These are phyloP conservation scores for Melanerpes formicivorus DNA, from an alignment of 2,113 vertebrate genomes.

Conservation along the genomic window DNA sequence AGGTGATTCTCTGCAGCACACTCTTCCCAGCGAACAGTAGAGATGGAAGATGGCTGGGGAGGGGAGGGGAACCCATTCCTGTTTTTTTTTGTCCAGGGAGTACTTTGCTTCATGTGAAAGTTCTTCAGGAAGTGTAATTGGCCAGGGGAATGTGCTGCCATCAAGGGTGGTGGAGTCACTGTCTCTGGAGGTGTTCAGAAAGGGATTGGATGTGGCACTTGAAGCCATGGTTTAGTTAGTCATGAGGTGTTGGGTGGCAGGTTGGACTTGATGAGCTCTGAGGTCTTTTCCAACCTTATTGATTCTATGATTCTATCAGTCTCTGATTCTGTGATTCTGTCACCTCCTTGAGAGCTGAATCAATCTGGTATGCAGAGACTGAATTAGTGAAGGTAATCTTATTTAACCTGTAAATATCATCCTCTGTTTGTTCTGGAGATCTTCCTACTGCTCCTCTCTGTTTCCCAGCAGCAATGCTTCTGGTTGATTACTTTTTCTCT, in stretches of 20 bases:
- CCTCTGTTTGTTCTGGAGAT: not conserved
- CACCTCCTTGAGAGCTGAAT: constrained; percentile 19
- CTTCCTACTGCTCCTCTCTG: not conserved
- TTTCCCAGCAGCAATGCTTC: not conserved
- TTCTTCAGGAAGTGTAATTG: too few relatives aligned
- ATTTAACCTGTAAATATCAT: not conserved
- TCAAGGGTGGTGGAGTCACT: too few relatives aligned
- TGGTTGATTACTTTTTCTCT: not conserved
- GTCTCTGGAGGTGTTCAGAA: too few relatives aligned
- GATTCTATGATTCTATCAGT: too few relatives aligned
- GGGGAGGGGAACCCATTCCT: not conserved
- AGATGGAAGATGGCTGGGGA: constrained; percentile 9
- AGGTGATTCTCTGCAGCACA: not conserved
- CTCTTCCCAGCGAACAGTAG: not conserved
- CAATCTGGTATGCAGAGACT: constrained; percentile 21
- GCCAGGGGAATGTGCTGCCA: too few relatives aligned
- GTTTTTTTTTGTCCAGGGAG: constrained; percentile 22
- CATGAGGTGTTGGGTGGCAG: too few relatives aligned
- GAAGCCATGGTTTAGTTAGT: too few relatives aligned
- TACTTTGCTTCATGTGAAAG: constrained; percentile 24
- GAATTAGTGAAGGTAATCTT: constrained; percentile 46
- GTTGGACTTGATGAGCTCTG: too few relatives aligned
- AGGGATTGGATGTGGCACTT: too few relatives aligned
- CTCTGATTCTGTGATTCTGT: too few relatives aligned
- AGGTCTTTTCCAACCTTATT: too few relatives aligned